Percentiles rank a stretch among this genome's conserved stretches.
Evolutionary conservation across 2,888 invertebrate species (phyloP).

Genomic region (Tridacna gigas): DNA sequence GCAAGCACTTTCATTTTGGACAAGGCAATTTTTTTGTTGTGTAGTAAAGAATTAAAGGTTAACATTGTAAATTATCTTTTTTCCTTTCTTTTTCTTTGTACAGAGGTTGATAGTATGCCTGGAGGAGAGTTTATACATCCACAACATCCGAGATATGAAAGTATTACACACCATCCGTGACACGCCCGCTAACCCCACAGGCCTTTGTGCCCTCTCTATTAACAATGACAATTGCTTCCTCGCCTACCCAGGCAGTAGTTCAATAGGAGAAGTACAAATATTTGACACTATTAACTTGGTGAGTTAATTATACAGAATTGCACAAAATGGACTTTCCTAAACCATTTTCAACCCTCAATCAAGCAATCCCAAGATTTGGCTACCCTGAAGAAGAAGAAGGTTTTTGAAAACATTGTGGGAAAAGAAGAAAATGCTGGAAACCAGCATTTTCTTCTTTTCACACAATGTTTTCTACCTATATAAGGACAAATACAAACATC

Average conservation of each 20-base stretch:
- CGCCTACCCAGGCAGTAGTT: constrained; percentile 98
- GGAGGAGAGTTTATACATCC: constrained; percentile 98
- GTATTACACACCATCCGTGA: constrained; percentile 99
- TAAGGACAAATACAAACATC: too few relatives aligned
- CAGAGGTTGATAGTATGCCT: constrained; percentile 98
- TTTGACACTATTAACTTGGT: constrained; percentile 96
- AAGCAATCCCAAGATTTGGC: too few relatives aligned
- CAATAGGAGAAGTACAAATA: constrained; percentile 97
- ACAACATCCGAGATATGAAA: constrained; percentile 99
- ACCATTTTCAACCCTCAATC: too few relatives aligned
- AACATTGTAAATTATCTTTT: not conserved
- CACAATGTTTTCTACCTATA: too few relatives aligned
- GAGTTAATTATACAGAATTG: constrained; percentile 71
- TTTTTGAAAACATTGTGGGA: too few relatives aligned
- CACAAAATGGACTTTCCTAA: too few relatives aligned
- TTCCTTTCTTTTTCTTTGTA: constrained; percentile 55
- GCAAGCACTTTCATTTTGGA: too few relatives aligned
- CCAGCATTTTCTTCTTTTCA: too few relatives aligned
- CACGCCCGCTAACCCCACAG: constrained; percentile 97
- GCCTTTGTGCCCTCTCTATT: constrained; percentile 95
- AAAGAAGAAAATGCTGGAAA: too few relatives aligned
- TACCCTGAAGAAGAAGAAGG: too few relatives aligned
- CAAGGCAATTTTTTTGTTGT: not conserved
- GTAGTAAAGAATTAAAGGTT: not conserved
- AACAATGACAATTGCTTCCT: constrained; percentile 96